A percentile compares a stretch with the other conserved stretches of the same genome.
phyloP scores from a whole-genome alignment of 2,797 vertebrate species.

The Pampus argenteus region DNA sequence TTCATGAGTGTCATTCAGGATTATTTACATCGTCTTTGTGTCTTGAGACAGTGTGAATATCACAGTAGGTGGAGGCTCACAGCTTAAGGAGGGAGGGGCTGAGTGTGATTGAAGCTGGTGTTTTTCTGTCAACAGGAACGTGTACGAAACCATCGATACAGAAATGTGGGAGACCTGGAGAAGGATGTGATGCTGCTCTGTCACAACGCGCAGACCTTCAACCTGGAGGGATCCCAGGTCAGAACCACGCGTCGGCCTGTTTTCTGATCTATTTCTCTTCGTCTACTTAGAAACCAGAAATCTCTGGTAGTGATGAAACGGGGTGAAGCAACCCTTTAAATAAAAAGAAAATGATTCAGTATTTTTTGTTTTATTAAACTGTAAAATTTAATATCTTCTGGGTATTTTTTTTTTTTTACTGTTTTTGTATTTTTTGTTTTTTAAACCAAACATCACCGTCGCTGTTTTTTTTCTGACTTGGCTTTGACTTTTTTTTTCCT shows the following conservation, averaged over 20 bases:
- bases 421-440: neutral
- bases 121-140: slow-evolving; percentile 87
- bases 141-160: slow-evolving; percentile 97
- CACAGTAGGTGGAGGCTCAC: neutral
- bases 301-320: neutral
- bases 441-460: no score
- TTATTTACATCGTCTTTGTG: no score
- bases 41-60: no score
- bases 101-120: neutral
- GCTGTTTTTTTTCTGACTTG: no score
- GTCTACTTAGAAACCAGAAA: neutral
- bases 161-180: slow-evolving; percentile 94
- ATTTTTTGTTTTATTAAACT: no score
- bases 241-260: neutral
- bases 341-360: no score
- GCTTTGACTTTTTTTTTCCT: no score
- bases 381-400: no score
- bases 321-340: no score
- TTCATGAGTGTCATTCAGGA: no score
- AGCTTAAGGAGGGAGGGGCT: neutral
- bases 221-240: slow-evolving; percentile 98
- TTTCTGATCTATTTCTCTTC: no score
- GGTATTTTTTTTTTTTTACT: neutral
- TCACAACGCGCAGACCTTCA: slow-evolving; percentile 98
- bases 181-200: slow-evolving; percentile 97